Conservation (phyloP, 2,113 vertebrate species). For the Leptodactylus fuscus region DNA sequence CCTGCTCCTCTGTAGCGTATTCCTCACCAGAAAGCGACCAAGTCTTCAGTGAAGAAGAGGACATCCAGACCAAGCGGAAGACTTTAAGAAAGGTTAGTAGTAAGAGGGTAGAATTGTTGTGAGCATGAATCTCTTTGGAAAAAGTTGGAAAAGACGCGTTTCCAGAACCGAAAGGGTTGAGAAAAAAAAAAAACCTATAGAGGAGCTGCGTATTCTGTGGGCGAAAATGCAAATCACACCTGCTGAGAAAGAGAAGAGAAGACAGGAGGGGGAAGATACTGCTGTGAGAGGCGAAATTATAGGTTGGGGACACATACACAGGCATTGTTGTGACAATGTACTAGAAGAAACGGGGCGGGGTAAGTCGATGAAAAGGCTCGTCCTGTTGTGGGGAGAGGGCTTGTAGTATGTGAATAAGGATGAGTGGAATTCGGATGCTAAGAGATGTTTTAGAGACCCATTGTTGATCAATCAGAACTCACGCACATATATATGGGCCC, state of each 20-base stretch:
- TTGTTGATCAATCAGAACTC: not conserved
- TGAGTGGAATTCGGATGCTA: too few species aligned
- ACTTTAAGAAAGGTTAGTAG: slow-evolving; percentile 73
- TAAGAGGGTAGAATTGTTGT: not conserved
- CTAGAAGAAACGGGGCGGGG: slow-evolving; percentile 14
- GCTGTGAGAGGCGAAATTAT: slow-evolving; percentile 38
- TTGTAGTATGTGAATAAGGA: not conserved
- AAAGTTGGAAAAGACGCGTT: not conserved
- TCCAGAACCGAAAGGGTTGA: not conserved
- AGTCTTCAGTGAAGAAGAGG: slow-evolving; percentile 78
- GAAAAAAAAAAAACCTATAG: not conserved
- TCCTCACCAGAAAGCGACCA: slow-evolving; percentile 79
- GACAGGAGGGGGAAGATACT: slow-evolving; percentile 3
- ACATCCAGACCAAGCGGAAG: slow-evolving; percentile 65
- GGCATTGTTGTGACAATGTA: slow-evolving; percentile 31
- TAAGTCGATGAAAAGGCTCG: not conserved
- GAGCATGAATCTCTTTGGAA: not conserved
- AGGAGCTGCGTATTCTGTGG: slow-evolving; percentile 27
- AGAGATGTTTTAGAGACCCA: not conserved
- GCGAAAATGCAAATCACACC: slow-evolving; percentile 27
- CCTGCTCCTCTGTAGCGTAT: slow-evolving; percentile 72
- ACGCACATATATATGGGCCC: too few species aligned
- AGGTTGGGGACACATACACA: slow-evolving; percentile 14
- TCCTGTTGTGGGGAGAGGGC: not conserved
- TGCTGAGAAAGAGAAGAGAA: slow-evolving; percentile 5